Base-by-base conservation (phyloP, 1,140 invertebrate genomes). In the Ceratoteleas bidentatus region DNA sequence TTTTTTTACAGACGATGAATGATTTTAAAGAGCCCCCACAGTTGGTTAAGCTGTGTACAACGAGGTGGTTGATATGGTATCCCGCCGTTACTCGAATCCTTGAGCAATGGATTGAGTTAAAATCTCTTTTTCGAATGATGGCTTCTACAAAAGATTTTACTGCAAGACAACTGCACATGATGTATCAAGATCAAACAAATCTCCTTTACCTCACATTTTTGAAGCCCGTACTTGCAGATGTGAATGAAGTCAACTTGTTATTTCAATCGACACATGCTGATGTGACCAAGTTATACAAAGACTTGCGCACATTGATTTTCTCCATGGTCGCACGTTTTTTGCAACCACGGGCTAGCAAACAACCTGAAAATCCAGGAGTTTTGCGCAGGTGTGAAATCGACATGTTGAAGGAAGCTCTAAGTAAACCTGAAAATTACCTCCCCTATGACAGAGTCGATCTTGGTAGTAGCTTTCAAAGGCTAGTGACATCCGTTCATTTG, bases 101-200 rank as follows among this genome's bases (percentile, higher is more conserved):
- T 9, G 74, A 87, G 6, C 89, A 91, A 66, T 90, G 87, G 86
- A 13, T 84, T 40, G 87, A 89, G 75, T 84, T 90, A 57, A 89
- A 88, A 84, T 15, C 69, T 15, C 77, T 85, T 56, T 87, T 88
- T 72, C 10, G 36, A n/a, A 64, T 81, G 15, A 70, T 82, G 15
- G 62, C 69, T 66, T 54, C 65, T 6, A 16, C 64, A 10, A 80
- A 74, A 70, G 81, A 68, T 66, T 85, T 64, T 43, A 85, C 62
- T 57, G 81, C 84, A 16, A 65, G 81, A 62, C 66, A 74, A 13
- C 36, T 88, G 9, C 52, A 62, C 36, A 50, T 74, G 9, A 75
- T 85, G 66, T 81, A 83, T 33, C 45, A 65, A 8, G 85, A 87
- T 49, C 58, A 81, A 34, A 60, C 33, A 13, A 86, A 84, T 64